These are phyloP conservation scores for Phyllotis vaccarum DNA, from an alignment of 2,797 vertebrate species.

Conservation along the genomic window DNA sequence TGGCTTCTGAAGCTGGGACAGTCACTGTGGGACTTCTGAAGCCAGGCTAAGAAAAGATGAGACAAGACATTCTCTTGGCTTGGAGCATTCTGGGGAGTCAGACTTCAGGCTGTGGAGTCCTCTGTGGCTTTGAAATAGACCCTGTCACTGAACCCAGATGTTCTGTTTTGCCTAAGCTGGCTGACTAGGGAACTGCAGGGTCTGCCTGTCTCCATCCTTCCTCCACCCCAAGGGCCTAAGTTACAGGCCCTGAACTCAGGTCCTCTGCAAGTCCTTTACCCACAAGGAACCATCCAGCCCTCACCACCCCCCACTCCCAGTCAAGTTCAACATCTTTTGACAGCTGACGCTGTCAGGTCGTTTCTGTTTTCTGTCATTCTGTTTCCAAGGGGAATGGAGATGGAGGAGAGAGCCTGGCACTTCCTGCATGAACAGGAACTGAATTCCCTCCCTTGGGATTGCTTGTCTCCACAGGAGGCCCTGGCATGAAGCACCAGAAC, in stretches of 20 bases:
- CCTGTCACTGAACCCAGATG: not conserved
- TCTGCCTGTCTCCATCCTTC: not conserved
- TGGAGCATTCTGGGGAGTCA: not conserved
- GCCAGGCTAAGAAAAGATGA: not conserved
- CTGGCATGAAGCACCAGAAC: not conserved
- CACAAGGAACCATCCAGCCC: not conserved
- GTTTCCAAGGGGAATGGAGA: not conserved
- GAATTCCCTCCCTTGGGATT: not conserved
- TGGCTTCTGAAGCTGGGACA: not conserved
- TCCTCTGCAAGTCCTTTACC: not conserved
- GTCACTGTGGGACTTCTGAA: not conserved
- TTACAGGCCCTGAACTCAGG: not conserved
- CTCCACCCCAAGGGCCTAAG: too few species aligned
- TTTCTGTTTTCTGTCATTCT: not conserved
- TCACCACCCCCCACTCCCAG: not conserved
- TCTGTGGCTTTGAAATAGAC: not conserved
- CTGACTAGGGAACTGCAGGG: not conserved
- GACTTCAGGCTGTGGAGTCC: not conserved
- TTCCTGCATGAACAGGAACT: not conserved
- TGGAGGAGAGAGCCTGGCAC: not conserved
- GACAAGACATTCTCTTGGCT: not conserved
- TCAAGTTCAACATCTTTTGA: not conserved
- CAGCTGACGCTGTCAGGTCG: not conserved
- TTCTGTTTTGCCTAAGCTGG: not conserved
- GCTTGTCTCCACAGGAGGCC: constrained; percentile 34